Conservation (phyloP, 2,888 invertebrate species). For the Notodonta dromedarius region DNA sequence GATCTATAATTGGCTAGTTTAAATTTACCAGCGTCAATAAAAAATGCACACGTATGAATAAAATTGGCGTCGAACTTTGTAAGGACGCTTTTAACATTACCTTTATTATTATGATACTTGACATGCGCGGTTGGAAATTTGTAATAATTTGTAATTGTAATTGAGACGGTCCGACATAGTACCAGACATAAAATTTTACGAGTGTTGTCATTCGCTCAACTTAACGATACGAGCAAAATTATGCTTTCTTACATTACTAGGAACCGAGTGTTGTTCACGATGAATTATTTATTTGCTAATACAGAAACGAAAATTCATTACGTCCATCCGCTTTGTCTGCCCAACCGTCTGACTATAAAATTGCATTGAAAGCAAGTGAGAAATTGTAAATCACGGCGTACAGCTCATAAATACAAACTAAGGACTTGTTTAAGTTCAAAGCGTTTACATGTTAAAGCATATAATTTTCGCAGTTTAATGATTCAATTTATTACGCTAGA, state of each 20-base stretch:
- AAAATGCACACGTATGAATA: slow-evolving; percentile 7
- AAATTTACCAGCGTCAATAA: too few species aligned
- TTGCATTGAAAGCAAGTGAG: slow-evolving; percentile 57
- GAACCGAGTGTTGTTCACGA: slow-evolving; percentile 61
- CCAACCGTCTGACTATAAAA: slow-evolving; percentile 50
- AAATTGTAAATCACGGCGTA: slow-evolving; percentile 62
- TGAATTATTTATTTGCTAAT: slow-evolving; percentile 79
- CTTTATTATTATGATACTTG: slow-evolving; percentile 51
- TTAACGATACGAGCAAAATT: slow-evolving; percentile 79
- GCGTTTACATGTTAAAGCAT: slow-evolving; percentile 36
- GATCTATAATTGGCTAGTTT: too few species aligned
- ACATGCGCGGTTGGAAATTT: slow-evolving; percentile 63
- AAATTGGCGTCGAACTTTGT: slow-evolving; percentile 53
- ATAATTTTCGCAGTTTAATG: slow-evolving; percentile 52
- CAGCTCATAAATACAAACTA: slow-evolving; percentile 56
- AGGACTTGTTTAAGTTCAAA: slow-evolving; percentile 52
- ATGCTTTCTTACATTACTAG: slow-evolving; percentile 72
- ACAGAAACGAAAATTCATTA: slow-evolving; percentile 70
- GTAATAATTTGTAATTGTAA: slow-evolving; percentile 83
- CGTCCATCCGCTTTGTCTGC: slow-evolving; percentile 58
- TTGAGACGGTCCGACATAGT: slow-evolving; percentile 70
- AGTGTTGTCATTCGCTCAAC: slow-evolving; percentile 73
- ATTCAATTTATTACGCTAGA: slow-evolving; percentile 50
- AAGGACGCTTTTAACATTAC: slow-evolving; percentile 54
- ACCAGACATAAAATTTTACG: slow-evolving; percentile 76